These are phyloP conservation scores for Luidia sarsii DNA, from an alignment of 53 echinoderm and acorn worm genomes.

Conservation along the genomic window DNA sequence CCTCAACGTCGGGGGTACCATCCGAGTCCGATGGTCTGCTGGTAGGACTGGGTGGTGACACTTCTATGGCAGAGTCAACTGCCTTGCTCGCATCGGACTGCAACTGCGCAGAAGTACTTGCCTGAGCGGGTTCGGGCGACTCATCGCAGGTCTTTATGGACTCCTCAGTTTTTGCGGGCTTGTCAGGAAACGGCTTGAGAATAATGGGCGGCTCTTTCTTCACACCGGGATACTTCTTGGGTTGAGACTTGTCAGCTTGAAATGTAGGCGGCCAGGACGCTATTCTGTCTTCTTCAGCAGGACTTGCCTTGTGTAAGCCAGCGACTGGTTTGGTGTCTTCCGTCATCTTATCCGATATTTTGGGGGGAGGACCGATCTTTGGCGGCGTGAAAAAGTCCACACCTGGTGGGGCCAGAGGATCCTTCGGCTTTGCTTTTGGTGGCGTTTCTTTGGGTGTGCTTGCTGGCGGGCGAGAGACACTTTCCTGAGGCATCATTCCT, in stretches of 20 bases:
- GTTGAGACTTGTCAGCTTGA: not conserved
- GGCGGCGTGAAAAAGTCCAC: conserved; percentile 43
- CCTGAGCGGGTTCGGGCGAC: not conserved
- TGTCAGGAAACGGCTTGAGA: conserved; percentile 9
- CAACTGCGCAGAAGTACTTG: not conserved
- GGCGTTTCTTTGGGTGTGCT: not conserved
- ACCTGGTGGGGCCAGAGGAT: conserved; percentile 32
- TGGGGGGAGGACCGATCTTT: conserved; percentile 45
- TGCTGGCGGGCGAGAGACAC: not conserved
- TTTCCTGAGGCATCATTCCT: not conserved
- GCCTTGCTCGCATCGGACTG: not conserved
- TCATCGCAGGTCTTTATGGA: conserved; percentile 21
- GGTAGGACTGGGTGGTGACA: not conserved
- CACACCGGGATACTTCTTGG: conserved; percentile 35
- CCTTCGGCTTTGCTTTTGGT: conserved; percentile 5
- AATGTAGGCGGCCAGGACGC: conserved; percentile 37
- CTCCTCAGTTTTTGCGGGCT: not conserved
- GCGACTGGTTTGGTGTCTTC: conserved; percentile 10
- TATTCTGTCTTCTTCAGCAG: conserved; percentile 25
- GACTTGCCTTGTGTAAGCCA: too few species aligned
- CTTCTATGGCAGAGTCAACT: not conserved
- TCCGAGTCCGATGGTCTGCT: not conserved
- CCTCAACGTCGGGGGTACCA: not conserved
- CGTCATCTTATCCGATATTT: not conserved
- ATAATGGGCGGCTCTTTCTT: conserved; percentile 42